phyloP scores from a whole-genome alignment of 2,113 vertebrate species.

The Chaenocephalus aceratus region DNA sequence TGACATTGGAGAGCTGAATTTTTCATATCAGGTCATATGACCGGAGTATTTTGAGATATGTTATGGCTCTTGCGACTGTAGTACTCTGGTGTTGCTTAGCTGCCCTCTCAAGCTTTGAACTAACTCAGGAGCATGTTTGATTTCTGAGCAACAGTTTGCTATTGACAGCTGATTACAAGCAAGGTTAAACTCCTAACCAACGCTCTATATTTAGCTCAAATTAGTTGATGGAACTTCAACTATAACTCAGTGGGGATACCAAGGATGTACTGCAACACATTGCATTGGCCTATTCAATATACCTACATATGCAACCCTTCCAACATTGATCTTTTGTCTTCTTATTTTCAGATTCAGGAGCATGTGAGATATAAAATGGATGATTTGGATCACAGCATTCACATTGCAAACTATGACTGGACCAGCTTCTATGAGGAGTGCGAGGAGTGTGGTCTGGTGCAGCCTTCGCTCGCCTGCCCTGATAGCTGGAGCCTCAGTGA shows the following conservation, averaged over 20 bases:
- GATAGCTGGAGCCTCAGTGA: constrained; percentile 89
- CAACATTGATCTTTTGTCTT: background rate
- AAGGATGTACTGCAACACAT: background rate
- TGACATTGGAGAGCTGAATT: constrained; percentile 21
- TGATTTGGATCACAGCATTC: constrained; percentile 94
- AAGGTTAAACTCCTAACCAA: constrained; percentile 26
- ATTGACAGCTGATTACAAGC: constrained; percentile 31
- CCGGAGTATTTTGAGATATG: constrained; percentile 61
- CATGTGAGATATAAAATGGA: constrained; percentile 85
- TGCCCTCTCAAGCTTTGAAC: constrained; percentile 13
- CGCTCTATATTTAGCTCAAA: constrained; percentile 47
- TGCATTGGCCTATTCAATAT: background rate
- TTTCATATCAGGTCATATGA: constrained; percentile 54
- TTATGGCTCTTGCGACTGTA: constrained; percentile 49
- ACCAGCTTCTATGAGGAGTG: constrained; percentile 85
- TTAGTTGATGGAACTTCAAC: constrained; percentile 20
- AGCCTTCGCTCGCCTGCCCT: constrained; percentile 84
- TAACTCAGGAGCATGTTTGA: constrained; percentile 9
- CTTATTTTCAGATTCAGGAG: constrained; percentile 63
- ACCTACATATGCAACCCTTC: constrained; percentile 1
- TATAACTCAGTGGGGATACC: background rate
- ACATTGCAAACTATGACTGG: constrained; percentile 92
- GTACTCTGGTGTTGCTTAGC: constrained; percentile 33
- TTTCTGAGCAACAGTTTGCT: constrained; percentile 3
- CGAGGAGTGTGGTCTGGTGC: constrained; percentile 88